Conservation (phyloP, 2,797 vertebrate species). For the Lemur catta region DNA sequence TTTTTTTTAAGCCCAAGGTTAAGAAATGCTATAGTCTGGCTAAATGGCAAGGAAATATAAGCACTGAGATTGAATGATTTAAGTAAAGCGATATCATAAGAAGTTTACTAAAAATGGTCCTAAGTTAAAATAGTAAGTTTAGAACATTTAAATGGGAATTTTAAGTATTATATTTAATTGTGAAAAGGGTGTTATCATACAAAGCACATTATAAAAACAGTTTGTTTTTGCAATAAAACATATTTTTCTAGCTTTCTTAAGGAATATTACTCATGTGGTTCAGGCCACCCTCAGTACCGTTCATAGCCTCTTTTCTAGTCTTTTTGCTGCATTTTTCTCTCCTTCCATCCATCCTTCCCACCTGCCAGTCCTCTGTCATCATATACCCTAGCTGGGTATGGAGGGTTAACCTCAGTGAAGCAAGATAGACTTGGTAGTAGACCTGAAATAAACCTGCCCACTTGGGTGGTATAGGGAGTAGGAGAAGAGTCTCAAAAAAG, state of each 20-base stretch:
- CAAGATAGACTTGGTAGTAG: background rate
- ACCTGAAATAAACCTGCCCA: background rate
- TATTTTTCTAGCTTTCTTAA: slow-evolving; percentile 26
- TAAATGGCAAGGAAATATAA: slow-evolving; percentile 24
- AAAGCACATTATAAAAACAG: slow-evolving; percentile 17
- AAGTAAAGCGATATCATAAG: slow-evolving; percentile 20
- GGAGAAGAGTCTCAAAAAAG: background rate
- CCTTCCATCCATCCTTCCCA: background rate
- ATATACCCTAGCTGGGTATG: background rate
- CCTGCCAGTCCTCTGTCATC: background rate
- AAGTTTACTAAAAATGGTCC: slow-evolving; percentile 40
- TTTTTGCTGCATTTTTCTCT: background rate
- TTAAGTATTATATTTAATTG: slow-evolving; percentile 28
- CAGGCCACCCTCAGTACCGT: background rate
- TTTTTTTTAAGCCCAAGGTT: background rate
- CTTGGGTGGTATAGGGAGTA: background rate
- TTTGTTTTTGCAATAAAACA: slow-evolving; percentile 19
- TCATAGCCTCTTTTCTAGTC: background rate
- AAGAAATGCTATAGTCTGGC: background rate
- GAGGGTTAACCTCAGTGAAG: background rate
- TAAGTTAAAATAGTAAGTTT: slow-evolving; percentile 50
- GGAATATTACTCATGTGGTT: background rate
- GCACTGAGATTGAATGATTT: background rate
- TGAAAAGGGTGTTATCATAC: background rate
- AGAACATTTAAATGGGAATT: slow-evolving; percentile 5